Evolutionary conservation across 2,888 invertebrate species (phyloP).

Genomic region (Hecatera dysodea): DNA sequence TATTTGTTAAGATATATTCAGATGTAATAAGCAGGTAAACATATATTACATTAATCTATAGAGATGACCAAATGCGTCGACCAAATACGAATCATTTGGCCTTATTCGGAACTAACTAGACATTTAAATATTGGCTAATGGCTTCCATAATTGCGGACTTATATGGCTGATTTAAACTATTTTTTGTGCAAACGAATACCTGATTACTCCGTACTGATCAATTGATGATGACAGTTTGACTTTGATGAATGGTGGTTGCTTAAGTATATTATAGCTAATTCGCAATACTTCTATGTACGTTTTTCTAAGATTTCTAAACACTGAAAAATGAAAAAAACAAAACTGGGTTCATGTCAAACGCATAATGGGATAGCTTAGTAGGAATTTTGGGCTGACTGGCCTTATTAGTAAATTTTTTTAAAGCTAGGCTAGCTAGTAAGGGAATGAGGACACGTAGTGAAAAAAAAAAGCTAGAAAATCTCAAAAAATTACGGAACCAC

Average conservation of each 20-base stretch:
- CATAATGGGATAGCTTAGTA: no score
- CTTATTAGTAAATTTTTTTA: no score
- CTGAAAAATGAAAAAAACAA: no score
- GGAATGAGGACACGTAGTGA: no score
- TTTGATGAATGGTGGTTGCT: slow-evolving; percentile 12
- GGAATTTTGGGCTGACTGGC: no score
- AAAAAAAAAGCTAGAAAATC: no score
- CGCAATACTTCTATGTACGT: no score
- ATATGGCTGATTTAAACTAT: slow-evolving; percentile 11
- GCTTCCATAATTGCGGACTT: slow-evolving; percentile 29
- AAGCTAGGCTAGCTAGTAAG: no score
- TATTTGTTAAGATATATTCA: not conserved
- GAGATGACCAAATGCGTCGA: slow-evolving; percentile 8
- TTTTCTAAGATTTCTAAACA: no score
- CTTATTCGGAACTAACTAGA: slow-evolving; percentile 17
- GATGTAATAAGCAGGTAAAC: not conserved
- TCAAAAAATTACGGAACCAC: no score
- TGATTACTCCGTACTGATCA: slow-evolving; percentile 24
- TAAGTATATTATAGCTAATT: not conserved
- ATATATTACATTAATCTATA: not conserved
- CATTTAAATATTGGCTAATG: slow-evolving; percentile 31
- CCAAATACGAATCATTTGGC: slow-evolving; percentile 31
- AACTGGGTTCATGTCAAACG: no score
- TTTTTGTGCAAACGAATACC: slow-evolving; percentile 29
- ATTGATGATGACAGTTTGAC: slow-evolving; percentile 43